Base-by-base conservation (phyloP, 2,888 invertebrate species). In the Operophtera brumata region DNA sequence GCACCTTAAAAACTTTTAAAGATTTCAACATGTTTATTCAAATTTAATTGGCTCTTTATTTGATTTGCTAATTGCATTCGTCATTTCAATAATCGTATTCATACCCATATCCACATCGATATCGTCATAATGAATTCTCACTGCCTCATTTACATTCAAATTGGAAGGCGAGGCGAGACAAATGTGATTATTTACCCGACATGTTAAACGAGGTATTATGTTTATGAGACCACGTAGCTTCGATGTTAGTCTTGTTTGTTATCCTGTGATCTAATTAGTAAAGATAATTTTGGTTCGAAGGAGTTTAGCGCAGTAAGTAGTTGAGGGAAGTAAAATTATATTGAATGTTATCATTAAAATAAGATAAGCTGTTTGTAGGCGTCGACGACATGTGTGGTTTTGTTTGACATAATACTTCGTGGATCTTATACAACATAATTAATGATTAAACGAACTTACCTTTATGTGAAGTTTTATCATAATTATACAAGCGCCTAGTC, bases 131-230 rank as follows among this genome's bases (percentile, higher is more conserved):
- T 83, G 78, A 80, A 79, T 75, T 69, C 64, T 64, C 66, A 61
- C 68, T 57, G 50, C 61, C 69, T 77, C 78, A 81, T 84, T 80
- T 78, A 76, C 77, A 85, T 85, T 80, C 83, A 84, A 83, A 85
- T 85, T 82, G 78, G 71, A 71, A 71, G 58, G 67, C 68, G 69
- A 64, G 68, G 65, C 62, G 67, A 61, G 61, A 66, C 64, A 65
- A 72, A 78, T 78, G 74, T 74, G 74, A 81, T 82, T 81, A 80
- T 75, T 70, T 67, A 64, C 64, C 69, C 63, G 65, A 73, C 73
- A 67, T 64, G 44, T 47, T 46, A 36, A 55, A 43, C 39, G 47
- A 32, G 47, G 32, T 42, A 34, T 35, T 34, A 43, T 40, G 41
- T 28, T 25, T 5, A 30, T 30, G 7, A 20, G 20, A 30, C 30